These are phyloP conservation scores for Lamellibrachia columna DNA, from an alignment of 2,888 invertebrate genomes.

Conservation along the genomic window DNA sequence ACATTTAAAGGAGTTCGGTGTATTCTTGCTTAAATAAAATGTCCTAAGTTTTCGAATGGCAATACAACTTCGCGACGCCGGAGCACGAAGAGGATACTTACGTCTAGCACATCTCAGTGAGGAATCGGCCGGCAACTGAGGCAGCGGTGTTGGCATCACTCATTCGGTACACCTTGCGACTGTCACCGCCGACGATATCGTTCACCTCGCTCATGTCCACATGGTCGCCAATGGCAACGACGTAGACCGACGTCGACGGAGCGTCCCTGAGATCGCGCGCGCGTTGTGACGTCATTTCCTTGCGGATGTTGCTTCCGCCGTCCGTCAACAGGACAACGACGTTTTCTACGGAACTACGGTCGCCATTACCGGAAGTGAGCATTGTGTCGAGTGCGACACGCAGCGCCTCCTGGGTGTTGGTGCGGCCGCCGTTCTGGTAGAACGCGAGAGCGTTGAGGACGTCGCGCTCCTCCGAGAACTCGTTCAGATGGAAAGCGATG, in stretches of 20 bases:
- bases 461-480: slow-evolving; percentile 29
- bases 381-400: slow-evolving; percentile 23
- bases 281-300: slow-evolving; percentile 29
- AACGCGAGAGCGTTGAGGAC: slow-evolving; percentile 38
- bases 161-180: slow-evolving; percentile 22
- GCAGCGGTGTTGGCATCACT: slow-evolving; percentile 1
- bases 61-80: too few species aligned
- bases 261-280: slow-evolving; percentile 32
- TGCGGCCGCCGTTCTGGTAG: slow-evolving; percentile 33
- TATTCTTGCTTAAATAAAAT: too few species aligned
- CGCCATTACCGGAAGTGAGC: slow-evolving; percentile 22
- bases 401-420: slow-evolving; percentile 39
- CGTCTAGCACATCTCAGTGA: neutral
- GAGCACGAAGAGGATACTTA: neutral
- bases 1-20: too few species aligned
- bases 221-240: slow-evolving; percentile 32
- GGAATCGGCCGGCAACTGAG: neutral
- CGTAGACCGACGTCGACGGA: slow-evolving; percentile 24
- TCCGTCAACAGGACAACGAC: slow-evolving; percentile 35
- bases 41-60: too few species aligned
- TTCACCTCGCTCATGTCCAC: slow-evolving; percentile 33
- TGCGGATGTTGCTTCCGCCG: slow-evolving; percentile 37
- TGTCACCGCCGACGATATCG: slow-evolving; percentile 23
- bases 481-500: slow-evolving; percentile 28
- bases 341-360: slow-evolving; percentile 26